Evolutionary conservation across 1,140 invertebrate species (phyloP).

Genomic region (Vanessa tameamea): DNA sequence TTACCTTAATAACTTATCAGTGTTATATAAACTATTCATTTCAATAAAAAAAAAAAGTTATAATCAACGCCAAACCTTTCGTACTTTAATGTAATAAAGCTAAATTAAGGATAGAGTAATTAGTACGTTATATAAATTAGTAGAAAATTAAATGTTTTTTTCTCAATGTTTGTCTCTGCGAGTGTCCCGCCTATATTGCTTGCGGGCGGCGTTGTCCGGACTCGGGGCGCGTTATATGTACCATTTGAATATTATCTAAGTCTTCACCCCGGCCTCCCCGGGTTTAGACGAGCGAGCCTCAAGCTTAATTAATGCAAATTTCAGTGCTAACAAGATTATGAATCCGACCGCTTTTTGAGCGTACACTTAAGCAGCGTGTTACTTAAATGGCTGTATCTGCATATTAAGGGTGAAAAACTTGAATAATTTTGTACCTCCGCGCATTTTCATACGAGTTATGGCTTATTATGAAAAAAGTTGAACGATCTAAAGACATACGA

Average conservation of each 20-base stretch:
- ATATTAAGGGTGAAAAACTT: constrained; percentile 57
- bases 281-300: constrained; percentile 70
- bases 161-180: constrained; percentile 34
- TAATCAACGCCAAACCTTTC: no score
- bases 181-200: constrained; percentile 71
- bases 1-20: no score
- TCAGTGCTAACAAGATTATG: constrained; percentile 80
- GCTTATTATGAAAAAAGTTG: constrained; percentile 37
- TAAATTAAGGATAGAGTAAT: background rate
- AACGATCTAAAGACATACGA: constrained; percentile 21
- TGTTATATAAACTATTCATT: no score
- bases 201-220: constrained; percentile 64
- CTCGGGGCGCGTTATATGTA: constrained; percentile 75
- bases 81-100: no score
- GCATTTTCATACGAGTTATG: constrained; percentile 36
- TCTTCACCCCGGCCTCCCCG: constrained; percentile 40
- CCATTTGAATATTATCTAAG: constrained; percentile 80
- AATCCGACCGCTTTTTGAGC: constrained; percentile 74
- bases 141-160: background rate
- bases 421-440: constrained; percentile 42
- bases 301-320: constrained; percentile 80
- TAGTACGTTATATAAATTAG: background rate
- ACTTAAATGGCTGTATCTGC: constrained; percentile 63
- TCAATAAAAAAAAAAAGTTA: no score
- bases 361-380: constrained; percentile 58